Conservation (phyloP, 2,797 vertebrate genomes). For the Pipistrellus nathusii region DNA sequence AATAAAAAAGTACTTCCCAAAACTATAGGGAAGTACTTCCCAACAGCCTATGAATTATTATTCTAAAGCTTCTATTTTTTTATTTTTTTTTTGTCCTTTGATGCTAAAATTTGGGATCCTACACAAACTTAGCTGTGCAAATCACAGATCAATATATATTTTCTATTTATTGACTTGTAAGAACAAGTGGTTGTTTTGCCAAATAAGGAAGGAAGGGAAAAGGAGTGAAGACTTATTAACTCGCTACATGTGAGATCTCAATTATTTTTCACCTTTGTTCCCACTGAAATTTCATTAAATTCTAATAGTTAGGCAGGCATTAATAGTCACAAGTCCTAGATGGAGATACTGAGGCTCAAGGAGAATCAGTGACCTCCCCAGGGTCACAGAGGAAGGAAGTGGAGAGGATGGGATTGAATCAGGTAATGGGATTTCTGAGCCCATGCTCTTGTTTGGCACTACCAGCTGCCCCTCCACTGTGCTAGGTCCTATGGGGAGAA, state of each 20-base stretch:
- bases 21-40: neutral
- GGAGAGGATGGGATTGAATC: neutral
- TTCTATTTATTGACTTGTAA: neutral
- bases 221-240: neutral
- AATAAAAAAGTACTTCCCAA: neutral
- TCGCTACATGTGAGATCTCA: neutral
- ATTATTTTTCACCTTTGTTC: neutral
- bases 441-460: neutral
- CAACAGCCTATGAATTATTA: neutral
- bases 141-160: conserved; percentile 7
- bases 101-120: neutral
- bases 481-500: neutral
- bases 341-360: neutral
- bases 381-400: neutral
- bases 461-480: neutral
- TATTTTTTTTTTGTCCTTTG: neutral
- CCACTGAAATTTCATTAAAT: neutral
- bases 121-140: conserved; percentile 39
- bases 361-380: neutral
- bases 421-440: neutral
- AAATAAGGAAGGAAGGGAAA: conserved; percentile 19
- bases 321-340: neutral
- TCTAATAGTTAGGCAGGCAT: neutral
- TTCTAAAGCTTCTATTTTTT: neutral
- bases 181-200: neutral